Percentiles rank a stretch among this genome's conserved stretches.
Evolutionary conservation across 1,140 invertebrate species (phyloP).

Genomic region (Temnothorax curvispinosus): DNA sequence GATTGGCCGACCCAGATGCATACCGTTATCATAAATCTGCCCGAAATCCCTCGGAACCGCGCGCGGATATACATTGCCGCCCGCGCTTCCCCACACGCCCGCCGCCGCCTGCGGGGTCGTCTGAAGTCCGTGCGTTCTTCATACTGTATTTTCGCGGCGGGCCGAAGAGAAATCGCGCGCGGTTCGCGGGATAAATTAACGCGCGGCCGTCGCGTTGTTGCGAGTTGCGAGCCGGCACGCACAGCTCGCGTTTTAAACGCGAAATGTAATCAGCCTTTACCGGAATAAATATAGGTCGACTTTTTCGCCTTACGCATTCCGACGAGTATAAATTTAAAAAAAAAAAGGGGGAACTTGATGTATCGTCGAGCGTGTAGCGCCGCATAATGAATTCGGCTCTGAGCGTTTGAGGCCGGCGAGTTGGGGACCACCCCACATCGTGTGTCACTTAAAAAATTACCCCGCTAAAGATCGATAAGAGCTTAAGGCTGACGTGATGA

Average conservation of each 20-base stretch:
- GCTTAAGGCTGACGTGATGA: background rate
- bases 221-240: too few relatives aligned
- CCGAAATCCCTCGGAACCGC: conserved; percentile 38
- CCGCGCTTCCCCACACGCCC: background rate
- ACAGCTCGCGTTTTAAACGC: background rate
- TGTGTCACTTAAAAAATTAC: conserved; percentile 5
- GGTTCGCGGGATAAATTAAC: too few relatives aligned
- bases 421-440: background rate
- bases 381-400: background rate
- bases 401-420: background rate
- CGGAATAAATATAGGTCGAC: background rate
- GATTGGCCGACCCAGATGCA: conserved; percentile 64
- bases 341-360: background rate
- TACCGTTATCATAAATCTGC: conserved; percentile 66
- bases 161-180: conserved; percentile 10
- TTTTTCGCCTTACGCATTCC: background rate
- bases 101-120: background rate
- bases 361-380: background rate
- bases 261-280: background rate
- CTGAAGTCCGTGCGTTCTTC: conserved; percentile 35
- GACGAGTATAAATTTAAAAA: background rate
- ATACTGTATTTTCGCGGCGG: background rate
- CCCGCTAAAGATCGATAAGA: background rate
- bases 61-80: conserved; percentile 37
- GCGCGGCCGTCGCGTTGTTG: too few relatives aligned